Base-by-base conservation (phyloP, 2,888 invertebrate species). In the Phalera bucephala region DNA sequence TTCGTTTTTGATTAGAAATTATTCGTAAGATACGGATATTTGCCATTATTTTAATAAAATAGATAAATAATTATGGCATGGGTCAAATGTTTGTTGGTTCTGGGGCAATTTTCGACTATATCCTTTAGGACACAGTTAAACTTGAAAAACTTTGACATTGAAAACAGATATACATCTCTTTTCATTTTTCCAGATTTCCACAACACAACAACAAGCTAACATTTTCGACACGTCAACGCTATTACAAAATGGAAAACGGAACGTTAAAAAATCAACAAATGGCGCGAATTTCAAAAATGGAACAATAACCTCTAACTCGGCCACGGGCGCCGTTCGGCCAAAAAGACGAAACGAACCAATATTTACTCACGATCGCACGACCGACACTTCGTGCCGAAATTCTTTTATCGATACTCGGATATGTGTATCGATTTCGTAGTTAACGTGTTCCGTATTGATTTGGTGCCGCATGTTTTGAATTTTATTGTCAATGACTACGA, bases 271-370 rank as follows among this genome's bases (percentile, higher is more conserved):
- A 65, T 68, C 64, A 68, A 70, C 71, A 73, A 74, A 73, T 72
- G 67, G 76, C 72, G 73, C 64, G 73, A 72, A 79, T 74, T 83
- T 81, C 61, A 75, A 80, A 86, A 86, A 84, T 79, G 76, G 84
- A 83, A 86, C 84, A 80, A 74, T 80, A 79, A 77, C 80, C 84
- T 79, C 81, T 82, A 84, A 87, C 86, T 84, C 84, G 87, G 87
- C 87, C 87, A 87, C 73, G 84, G 85, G 73, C 85, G 78, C 72
- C 72, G 14, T 62, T 64, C 53, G 31, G 50, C 33, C 54, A 82
- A 85, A 86, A 85, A 86, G 80, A 84, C 70, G 67, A 77, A 64
- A 40, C 34, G 59, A 46, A 58, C 71, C 65, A 75, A 71, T 77
- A 77, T 80, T 79, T 72, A 70, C 73, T 62, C 69, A 59, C 64